Evolutionary conservation across 1,140 invertebrate species (phyloP), one percentile per base, ranked within the genome.

Genomic region (Bilobella aurantiaca): DNA sequence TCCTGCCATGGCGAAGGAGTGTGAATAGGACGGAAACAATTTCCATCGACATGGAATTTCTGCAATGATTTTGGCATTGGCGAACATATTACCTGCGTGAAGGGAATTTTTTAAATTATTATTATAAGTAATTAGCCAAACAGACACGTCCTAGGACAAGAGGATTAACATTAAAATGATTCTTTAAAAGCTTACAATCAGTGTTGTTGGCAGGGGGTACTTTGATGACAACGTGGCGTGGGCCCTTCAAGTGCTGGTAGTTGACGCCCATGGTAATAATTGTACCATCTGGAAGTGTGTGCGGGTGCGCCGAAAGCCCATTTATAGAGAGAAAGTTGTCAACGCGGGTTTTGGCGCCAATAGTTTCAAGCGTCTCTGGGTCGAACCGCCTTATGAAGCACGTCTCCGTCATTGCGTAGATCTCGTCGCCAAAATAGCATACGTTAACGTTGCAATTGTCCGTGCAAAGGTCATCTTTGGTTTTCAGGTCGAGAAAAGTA

Each of bases 1-100:
- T 63, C 79, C 75, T 0, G 79, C 77, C 63, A 84, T 75, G 5
- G 77, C 80, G 73, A 83, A 84, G 64, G 80, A 82, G 73, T 84
- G 82, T 65, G 70, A 79, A 68, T 82, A 83, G 21, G 73, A 66
- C 63, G 78, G 74, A 66, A 74, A 69, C 12, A 75, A 67, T 58
- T 72, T 76, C 74, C 76, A 77, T 23, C 75, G 69, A 8, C 76
- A 74, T 3, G 74, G 74, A 59, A 82, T 72, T 3, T 70, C 74
- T 25, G 72, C 69, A 21, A 77, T 56, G n/a, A 75, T 72, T 23
- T 69, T 68, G n/a, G n/a, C n/a, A n/a, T n/a, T n/a, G n/a, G n/a
- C n/a, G n/a, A n/a, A n/a, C n/a, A n/a, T n/a, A n/a, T n/a, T n/a
- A n/a, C n/a, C n/a, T n/a, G n/a, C n/a, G n/a, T n/a, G n/a, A n/a